Conservation (phyloP, 2,113 vertebrate genomes). For the Cyphomyrus discorhynchus region DNA sequence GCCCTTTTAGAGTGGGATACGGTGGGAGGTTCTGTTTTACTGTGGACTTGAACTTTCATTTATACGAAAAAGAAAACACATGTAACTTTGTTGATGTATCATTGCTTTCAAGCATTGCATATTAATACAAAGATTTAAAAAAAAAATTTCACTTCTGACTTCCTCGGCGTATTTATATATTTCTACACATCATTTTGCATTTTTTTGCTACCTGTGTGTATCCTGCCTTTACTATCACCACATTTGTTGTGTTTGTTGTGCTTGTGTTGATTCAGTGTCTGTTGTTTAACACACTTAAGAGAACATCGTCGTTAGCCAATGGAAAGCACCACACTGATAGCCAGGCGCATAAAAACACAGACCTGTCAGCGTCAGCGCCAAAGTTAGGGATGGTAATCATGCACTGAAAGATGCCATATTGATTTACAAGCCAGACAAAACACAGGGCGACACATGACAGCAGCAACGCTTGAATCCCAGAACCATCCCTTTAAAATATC, state of each 20-base stretch:
- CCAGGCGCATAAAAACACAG: not conserved
- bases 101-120: not conserved
- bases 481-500: not conserved
- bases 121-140: not conserved
- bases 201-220: not conserved
- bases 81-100: not conserved
- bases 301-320: not conserved
- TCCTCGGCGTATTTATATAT: not conserved
- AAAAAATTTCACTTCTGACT: not conserved
- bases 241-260: not conserved
- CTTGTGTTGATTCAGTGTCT: not conserved
- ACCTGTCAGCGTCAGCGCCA: not conserved
- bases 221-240: not conserved
- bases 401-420: not conserved
- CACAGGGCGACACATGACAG: not conserved
- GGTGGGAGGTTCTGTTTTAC: no score
- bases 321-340: not conserved
- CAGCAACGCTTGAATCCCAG: not conserved
- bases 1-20: not conserved
- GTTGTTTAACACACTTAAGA: not conserved
- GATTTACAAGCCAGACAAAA: not conserved
- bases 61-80: not conserved
- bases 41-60: no score
- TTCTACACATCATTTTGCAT: not conserved
- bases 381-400: not conserved